These are phyloP conservation scores for Coendou prehensilis DNA, from an alignment of 2,797 vertebrate genomes.

Conservation along the genomic window DNA sequence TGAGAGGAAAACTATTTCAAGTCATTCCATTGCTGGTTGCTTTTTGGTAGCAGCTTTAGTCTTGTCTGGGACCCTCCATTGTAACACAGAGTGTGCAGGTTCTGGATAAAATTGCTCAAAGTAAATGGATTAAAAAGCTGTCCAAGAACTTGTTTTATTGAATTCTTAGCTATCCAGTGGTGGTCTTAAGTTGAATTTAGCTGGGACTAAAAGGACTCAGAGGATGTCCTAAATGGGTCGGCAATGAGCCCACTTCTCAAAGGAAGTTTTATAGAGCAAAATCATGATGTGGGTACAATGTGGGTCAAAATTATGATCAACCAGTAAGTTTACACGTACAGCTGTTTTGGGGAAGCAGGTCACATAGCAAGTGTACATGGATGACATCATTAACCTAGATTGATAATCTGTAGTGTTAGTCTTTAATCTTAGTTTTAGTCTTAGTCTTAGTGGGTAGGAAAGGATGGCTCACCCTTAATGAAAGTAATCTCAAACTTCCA, in stretches of 20 bases:
- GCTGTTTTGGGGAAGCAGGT: neutral
- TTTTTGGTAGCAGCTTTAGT: neutral
- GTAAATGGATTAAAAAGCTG: slow-evolving; percentile 31
- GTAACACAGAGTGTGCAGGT: neutral
- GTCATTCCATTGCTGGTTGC: neutral
- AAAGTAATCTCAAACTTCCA: neutral
- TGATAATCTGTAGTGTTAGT: neutral
- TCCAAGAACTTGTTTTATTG: slow-evolving; percentile 50
- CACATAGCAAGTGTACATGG: neutral
- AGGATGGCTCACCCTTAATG: neutral
- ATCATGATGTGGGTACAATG: neutral
- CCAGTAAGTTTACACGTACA: neutral
- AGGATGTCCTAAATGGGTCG: neutral
- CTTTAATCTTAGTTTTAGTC: neutral
- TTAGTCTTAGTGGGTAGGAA: neutral
- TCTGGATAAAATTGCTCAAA: slow-evolving; percentile 53
- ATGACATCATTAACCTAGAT: neutral
- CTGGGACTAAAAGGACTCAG: neutral
- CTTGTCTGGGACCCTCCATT: neutral
- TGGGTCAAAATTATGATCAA: neutral
- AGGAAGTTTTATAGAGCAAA: neutral
- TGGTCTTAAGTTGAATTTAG: slow-evolving; percentile 45
- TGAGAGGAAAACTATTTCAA: slow-evolving; percentile 44
- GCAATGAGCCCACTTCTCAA: neutral
- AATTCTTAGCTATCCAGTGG: neutral